Percentiles rank a stretch among this genome's conserved stretches.
These are phyloP conservation scores for Flexamia atlantica DNA, from an alignment of 2,888 invertebrate species.

Conservation along the genomic window DNA sequence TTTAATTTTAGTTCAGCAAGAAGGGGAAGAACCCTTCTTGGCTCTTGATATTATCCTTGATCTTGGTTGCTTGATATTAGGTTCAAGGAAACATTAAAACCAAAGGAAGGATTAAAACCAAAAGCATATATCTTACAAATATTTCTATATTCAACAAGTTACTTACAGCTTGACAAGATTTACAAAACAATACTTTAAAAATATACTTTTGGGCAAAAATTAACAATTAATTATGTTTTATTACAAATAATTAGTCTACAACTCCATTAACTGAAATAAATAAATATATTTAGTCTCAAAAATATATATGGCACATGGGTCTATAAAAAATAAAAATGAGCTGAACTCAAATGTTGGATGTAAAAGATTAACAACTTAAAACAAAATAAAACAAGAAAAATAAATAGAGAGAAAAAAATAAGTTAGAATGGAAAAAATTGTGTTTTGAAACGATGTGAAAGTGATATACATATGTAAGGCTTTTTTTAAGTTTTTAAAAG, in stretches of 20 bases:
- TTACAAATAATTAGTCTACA: conserved; percentile 13
- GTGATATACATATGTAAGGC: neutral
- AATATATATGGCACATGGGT: conserved; percentile 10
- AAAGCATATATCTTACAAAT: conserved; percentile 23
- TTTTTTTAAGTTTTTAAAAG: neutral
- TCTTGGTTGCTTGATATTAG: too few relatives aligned
- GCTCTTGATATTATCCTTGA: too few relatives aligned
- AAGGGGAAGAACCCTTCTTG: too few relatives aligned
- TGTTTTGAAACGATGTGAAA: neutral
- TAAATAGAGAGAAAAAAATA: too few relatives aligned
- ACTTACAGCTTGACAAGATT: neutral
- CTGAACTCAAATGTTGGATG: neutral
- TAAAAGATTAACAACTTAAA: neutral
- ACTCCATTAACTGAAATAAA: conserved; percentile 7
- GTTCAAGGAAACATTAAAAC: neutral
- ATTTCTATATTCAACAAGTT: conserved; percentile 45
- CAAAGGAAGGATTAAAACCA: neutral
- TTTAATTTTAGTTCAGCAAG: too few relatives aligned
- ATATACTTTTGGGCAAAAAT: conserved; percentile 32
- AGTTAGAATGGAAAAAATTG: neutral
- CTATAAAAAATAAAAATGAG: neutral
- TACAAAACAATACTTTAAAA: conserved; percentile 47
- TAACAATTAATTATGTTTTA: neutral
- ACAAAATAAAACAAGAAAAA: neutral
- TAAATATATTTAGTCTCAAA: conserved; percentile 7